Evolutionary conservation across 2,113 vertebrate genomes (phyloP).

Genomic region (Rhinolophus ferrumequinum): DNA sequence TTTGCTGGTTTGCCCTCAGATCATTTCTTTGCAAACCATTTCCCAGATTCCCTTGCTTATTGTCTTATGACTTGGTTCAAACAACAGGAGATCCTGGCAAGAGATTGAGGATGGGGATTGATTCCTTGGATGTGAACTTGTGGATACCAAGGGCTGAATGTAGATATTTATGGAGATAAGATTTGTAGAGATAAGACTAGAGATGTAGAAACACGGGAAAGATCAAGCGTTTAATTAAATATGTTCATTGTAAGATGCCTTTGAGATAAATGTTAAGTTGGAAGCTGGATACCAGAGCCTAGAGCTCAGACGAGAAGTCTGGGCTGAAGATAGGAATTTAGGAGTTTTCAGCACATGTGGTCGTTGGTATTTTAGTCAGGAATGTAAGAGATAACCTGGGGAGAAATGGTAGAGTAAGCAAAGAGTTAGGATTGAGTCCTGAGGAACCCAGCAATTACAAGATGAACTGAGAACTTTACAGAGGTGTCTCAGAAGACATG

Average conservation of each 20-base stretch:
- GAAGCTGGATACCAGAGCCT: not conserved
- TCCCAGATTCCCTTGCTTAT: not conserved
- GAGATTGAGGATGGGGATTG: not conserved
- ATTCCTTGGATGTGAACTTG: too few relatives aligned
- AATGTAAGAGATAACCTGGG: not conserved
- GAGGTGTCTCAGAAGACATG: not conserved
- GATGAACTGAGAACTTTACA: not conserved
- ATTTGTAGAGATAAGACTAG: not conserved
- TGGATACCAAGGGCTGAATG: too few relatives aligned
- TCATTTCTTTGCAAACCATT: not conserved
- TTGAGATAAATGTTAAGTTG: not conserved
- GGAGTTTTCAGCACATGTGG: not conserved
- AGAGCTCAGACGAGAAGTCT: not conserved
- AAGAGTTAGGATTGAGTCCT: not conserved
- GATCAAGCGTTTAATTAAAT: not conserved
- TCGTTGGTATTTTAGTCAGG: not conserved
- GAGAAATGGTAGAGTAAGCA: not conserved
- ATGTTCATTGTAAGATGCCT: slow-evolving; percentile 11
- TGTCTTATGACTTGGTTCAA: not conserved
- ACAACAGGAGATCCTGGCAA: not conserved
- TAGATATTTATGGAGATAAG: not conserved
- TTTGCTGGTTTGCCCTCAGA: not conserved
- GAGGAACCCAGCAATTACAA: not conserved
- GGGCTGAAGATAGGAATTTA: not conserved
- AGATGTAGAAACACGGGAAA: not conserved